Evolutionary conservation across 2,888 invertebrate species (phyloP).

Genomic region (Synanthedon myopaeformis): DNA sequence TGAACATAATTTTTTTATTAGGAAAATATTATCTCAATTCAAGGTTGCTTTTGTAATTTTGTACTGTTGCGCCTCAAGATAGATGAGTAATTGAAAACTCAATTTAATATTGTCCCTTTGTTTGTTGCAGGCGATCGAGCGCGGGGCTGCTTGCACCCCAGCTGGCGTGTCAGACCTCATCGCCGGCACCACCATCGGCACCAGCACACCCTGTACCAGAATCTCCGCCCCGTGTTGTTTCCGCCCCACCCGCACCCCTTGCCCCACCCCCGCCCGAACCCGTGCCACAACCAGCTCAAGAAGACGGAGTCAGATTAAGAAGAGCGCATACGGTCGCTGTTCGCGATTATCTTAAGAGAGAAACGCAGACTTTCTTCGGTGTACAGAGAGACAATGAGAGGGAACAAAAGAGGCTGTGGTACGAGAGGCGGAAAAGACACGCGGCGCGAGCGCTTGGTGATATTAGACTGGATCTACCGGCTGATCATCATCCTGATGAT

Average conservation of each 20-base stretch:
- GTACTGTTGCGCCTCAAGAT: too few species aligned
- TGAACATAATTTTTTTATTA: too few species aligned
- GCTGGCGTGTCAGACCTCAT: slow-evolving; percentile 50
- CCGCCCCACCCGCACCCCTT: slow-evolving; percentile 33
- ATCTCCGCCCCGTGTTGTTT: slow-evolving; percentile 33
- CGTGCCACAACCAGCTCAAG: slow-evolving; percentile 49
- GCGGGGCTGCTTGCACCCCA: slow-evolving; percentile 58
- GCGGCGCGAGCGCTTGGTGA: slow-evolving; percentile 78
- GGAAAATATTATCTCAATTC: too few species aligned
- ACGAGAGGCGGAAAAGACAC: slow-evolving; percentile 82
- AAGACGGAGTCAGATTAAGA: slow-evolving; percentile 60
- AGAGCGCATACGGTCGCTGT: slow-evolving; percentile 55
- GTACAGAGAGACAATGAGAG: slow-evolving; percentile 83
- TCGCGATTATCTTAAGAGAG: slow-evolving; percentile 78
- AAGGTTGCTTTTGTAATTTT: too few species aligned
- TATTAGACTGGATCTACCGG: slow-evolving; percentile 70
- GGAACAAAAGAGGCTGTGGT: slow-evolving; percentile 80
- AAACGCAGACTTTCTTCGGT: slow-evolving; percentile 88
- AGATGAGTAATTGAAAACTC: not conserved
- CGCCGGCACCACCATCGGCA: slow-evolving; percentile 38
- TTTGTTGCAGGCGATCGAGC: slow-evolving; percentile 60
- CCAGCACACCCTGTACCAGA: slow-evolving; percentile 36
- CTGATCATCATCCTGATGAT: slow-evolving; percentile 73
- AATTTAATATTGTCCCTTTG: not conserved
- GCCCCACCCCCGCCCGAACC: slow-evolving; percentile 32